Evolutionary conservation across 2,113 vertebrate genomes (phyloP), one percentile per base, ranked within the genome.

Genomic region (Synchiropus splendidus): DNA sequence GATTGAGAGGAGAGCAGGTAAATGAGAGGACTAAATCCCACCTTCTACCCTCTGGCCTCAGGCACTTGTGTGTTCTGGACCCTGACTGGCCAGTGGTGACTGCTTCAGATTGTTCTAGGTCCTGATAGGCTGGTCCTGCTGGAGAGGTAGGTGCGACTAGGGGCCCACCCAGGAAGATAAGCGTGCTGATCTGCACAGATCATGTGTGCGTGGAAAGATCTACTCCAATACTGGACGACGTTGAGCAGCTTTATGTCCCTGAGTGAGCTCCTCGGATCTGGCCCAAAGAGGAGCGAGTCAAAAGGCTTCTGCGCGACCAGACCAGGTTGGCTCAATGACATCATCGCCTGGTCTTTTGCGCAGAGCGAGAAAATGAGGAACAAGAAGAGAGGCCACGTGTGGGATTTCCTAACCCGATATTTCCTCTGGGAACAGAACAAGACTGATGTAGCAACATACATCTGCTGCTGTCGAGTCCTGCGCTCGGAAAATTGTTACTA

Each of bases 11-110:
- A 51, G 52, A 47, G 62, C 57, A 48, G 67, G 55, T 63, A 12
- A 44, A 44, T 35, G 18, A 18, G 21, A 45, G 39, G 50, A 41
- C 5, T 32, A 33, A 39, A 21, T 31, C 47, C 14, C 38, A 36
- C 17, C 16, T 33, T 18, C 45, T 17, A 30, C 34, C 11, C 13
- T 34, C 62, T 60, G 50, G 75, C 72, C 75, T 77, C 74, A 83
- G 80, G 80, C 80, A 83, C 80, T 83, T 78, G 62, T 64, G 68
- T 68, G 55, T 27, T 27, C 8, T 60, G 51, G 68, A 76, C 70
- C 70, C 72, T 75, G 66, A 79, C 21, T 63, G 70, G 76, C 66
- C 73, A 50, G 54, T 74, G 50, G 63, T 67, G 71, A 70, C 63
- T 64, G 41, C 45, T 44, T 42, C 49, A 51, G 31, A 33, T 58